phyloP scores from a whole-genome alignment of 2,113 vertebrate genomes.

The Phaethornis superciliosus region DNA sequence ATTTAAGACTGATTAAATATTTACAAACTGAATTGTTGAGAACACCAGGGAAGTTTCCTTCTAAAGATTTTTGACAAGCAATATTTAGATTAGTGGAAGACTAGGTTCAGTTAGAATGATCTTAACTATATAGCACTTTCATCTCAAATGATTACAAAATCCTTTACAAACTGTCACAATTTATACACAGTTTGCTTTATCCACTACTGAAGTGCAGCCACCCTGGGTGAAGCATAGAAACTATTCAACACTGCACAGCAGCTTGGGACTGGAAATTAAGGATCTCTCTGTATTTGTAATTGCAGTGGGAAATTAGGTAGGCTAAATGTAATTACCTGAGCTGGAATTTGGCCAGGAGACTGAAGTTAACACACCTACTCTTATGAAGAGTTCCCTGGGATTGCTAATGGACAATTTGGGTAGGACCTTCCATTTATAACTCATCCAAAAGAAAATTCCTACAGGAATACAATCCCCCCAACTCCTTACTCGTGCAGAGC shows the following conservation, averaged over 20 bases:
- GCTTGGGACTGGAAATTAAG: constrained; percentile 58
- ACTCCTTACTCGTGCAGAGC: not conserved
- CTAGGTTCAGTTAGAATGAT: constrained; percentile 1
- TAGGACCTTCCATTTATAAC: constrained; percentile 29
- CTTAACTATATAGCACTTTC: not conserved
- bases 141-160: not conserved
- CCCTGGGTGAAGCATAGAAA: constrained; percentile 10
- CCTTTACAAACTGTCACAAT: constrained; percentile 15
- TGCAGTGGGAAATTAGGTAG: constrained; percentile 67
- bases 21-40: not conserved
- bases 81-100: not conserved
- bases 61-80: not conserved
- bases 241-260: not conserved
- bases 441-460: constrained; percentile 21
- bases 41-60: not conserved
- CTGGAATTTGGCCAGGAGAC: constrained; percentile 62
- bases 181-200: constrained; percentile 9
- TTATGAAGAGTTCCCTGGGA: constrained; percentile 29
- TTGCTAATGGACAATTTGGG: constrained; percentile 39
- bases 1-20: not conserved
- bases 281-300: constrained; percentile 57
- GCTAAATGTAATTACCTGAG: constrained; percentile 66
- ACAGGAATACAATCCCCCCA: not conserved
- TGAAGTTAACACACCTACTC: constrained; percentile 44
- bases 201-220: not conserved